Evolutionary conservation across 1,140 invertebrate species (phyloP).

Genomic region (Bombus vancouverensis): DNA sequence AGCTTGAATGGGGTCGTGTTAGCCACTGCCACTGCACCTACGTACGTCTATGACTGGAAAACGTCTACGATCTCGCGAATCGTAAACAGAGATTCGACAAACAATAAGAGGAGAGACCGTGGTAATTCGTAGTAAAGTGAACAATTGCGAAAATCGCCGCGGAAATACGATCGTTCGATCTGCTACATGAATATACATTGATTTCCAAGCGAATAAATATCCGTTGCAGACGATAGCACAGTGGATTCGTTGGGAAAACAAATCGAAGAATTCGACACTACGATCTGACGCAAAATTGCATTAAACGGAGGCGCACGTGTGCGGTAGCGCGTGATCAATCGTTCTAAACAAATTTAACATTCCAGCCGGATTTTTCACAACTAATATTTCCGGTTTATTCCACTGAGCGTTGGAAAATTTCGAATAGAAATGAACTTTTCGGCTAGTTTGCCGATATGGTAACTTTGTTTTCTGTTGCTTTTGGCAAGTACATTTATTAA

Average conservation of each 20-base stretch:
- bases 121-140: not conserved
- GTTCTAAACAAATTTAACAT: constrained; percentile 27
- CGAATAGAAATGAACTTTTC: not conserved
- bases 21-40: not conserved
- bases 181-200: not conserved
- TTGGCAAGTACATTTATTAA: not conserved
- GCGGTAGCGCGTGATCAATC: not conserved
- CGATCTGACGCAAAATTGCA: not conserved
- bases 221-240: too few species aligned
- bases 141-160: not conserved
- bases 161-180: not conserved
- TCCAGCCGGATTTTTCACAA: not conserved
- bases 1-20: not conserved
- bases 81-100: not conserved
- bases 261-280: not conserved
- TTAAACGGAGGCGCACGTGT: not conserved
- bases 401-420: not conserved
- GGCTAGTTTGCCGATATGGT: not conserved
- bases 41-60: not conserved
- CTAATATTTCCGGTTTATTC: constrained; percentile 8
- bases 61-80: not conserved
- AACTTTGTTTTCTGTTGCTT: not conserved
- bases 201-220: not conserved
- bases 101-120: not conserved
- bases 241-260: not conserved